phyloP scores from a whole-genome alignment of 2,113 vertebrate species.

The Coregonus clupeaformis region DNA sequence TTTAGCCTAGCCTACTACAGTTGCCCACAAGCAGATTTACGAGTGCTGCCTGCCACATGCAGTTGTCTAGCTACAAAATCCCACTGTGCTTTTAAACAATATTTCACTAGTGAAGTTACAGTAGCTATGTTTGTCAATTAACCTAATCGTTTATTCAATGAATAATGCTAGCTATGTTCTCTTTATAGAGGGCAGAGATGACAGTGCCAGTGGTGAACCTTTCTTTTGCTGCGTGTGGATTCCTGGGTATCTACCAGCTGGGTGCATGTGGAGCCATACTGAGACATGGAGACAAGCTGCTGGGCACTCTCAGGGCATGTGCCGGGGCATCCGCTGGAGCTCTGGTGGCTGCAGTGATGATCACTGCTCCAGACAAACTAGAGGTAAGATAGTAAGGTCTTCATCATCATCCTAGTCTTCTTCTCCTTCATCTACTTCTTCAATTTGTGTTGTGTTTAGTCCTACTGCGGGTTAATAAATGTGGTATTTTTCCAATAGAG shows the following conservation, averaged over 20 bases:
- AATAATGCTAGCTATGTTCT: neutral
- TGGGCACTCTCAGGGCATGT: slow-evolving; percentile 77
- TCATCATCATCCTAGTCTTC: neutral
- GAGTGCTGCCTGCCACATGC: too few relatives aligned
- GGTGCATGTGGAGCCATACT: slow-evolving; percentile 81
- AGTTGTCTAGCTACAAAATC: too few relatives aligned
- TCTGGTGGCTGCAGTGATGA: slow-evolving; percentile 81
- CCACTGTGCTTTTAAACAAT: neutral
- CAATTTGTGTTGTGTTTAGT: too few relatives aligned
- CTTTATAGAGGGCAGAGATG: slow-evolving; percentile 30
- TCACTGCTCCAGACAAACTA: slow-evolving; percentile 86
- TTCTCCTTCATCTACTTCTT: neutral
- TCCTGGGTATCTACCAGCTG: slow-evolving; percentile 91
- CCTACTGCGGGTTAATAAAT: neutral
- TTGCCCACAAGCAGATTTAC: too few relatives aligned
- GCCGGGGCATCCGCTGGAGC: slow-evolving; percentile 89
- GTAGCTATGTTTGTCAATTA: neutral
- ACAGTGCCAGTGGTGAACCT: slow-evolving; percentile 80
- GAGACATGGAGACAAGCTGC: slow-evolving; percentile 78
- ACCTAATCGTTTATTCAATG: too few relatives aligned
- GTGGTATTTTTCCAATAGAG: slow-evolving; percentile 66
- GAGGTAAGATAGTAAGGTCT: slow-evolving; percentile 83
- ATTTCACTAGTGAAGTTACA: neutral
- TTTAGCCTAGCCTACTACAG: too few relatives aligned
- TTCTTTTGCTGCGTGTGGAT: slow-evolving; percentile 89